Percentiles rank a stretch among this genome's conserved stretches.
Conservation (phyloP, 2,113 vertebrate species). For the Erythrocercus mccallii region DNA sequence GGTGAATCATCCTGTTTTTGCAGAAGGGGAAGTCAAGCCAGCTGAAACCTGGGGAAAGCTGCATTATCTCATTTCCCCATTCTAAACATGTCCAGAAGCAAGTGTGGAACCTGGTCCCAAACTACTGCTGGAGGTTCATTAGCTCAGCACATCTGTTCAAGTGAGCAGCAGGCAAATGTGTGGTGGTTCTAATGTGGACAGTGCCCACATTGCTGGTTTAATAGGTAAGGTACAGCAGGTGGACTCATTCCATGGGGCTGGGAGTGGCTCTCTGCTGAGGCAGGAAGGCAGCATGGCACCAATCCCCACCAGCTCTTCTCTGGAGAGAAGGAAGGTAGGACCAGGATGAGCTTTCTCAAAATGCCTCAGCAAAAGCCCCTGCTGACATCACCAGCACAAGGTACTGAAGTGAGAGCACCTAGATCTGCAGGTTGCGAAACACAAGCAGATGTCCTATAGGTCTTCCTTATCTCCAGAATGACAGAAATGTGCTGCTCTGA, state of each 20-base stretch:
- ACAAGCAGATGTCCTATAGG: rapidly evolving
- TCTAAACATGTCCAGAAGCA: not conserved
- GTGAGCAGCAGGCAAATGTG: not conserved
- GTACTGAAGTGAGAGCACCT: not conserved
- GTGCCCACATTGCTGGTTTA: rapidly evolving
- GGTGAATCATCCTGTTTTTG: not conserved
- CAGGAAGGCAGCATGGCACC: not conserved
- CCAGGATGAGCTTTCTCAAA: not conserved
- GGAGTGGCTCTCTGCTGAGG: not conserved
- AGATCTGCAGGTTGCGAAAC: rapidly evolving
- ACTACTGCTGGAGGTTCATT: not conserved
- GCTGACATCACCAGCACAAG: not conserved
- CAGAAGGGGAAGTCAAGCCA: not conserved
- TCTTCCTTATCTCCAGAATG: not conserved
- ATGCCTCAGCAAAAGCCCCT: not conserved
- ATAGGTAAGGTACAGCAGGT: rapidly evolving
- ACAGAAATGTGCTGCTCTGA: not conserved
- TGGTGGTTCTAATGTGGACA: rapidly evolving
- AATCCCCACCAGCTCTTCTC: rapidly evolving
- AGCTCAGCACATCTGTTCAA: rapidly evolving
- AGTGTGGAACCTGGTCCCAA: not conserved
- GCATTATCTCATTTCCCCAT: not conserved
- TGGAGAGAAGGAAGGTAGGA: not conserved
- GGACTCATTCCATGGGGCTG: rapidly evolving
- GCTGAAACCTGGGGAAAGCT: not conserved